Conservation (phyloP, 2,797 vertebrate species). For the Cuculus canorus region DNA sequence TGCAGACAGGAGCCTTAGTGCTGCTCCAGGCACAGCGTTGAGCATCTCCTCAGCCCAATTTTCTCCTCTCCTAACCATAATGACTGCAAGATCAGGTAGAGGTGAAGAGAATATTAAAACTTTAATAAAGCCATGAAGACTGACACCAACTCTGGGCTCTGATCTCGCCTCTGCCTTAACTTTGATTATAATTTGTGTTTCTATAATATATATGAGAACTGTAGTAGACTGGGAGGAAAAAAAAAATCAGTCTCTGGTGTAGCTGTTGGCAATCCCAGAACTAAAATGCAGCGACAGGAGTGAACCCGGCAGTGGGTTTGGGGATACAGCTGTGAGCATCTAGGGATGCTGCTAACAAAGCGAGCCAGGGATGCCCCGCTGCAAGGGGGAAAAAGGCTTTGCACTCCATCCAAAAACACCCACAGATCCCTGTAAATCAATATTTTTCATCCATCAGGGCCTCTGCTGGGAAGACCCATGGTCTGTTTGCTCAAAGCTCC, state of each 20-base stretch:
- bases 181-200: neutral
- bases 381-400: neutral
- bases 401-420: rapidly evolving
- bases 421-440: neutral
- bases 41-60: neutral
- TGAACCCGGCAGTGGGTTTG: rapidly evolving
- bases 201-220: neutral
- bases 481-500: neutral
- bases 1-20: rapidly evolving
- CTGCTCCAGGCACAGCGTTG: rapidly evolving
- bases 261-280: neutral
- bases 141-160: neutral
- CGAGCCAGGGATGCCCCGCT: neutral
- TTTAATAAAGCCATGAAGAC: slow-evolving; percentile 3
- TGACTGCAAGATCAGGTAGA: neutral
- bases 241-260: neutral
- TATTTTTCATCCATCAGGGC: rapidly evolving
- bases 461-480: neutral
- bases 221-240: neutral
- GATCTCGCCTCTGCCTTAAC: neutral
- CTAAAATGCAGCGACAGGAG: rapidly evolving
- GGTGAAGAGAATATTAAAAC: slow-evolving; percentile 52
- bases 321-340: neutral
- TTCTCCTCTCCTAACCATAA: neutral
- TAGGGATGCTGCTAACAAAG: neutral